Evolutionary conservation across 2,888 invertebrate species (phyloP), one percentile per base, ranked within the genome.

Genomic region (Epirrhoe alternata): DNA sequence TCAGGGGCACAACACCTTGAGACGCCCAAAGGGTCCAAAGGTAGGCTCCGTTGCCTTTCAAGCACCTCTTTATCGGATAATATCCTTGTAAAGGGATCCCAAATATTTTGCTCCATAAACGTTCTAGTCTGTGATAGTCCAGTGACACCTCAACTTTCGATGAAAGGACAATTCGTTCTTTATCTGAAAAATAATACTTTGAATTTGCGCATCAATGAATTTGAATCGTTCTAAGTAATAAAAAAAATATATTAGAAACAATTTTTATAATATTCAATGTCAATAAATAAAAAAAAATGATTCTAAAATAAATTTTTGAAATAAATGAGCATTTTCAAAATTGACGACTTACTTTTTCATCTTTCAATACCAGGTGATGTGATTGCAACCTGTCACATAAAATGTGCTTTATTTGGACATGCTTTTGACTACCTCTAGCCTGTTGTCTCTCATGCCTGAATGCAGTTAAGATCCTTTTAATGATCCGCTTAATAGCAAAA

Each of bases 51-150:
- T 84, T 88, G 88, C 90, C 86, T 90, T 90, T 90, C 88, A 86
- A 92, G 92, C 84, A 90, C 91, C 91, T 92, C 92, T 90, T 92
- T 92, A 92, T 90, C 89, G 86, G 89, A 88, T 92, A 92, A 92
- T 91, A 92, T 91, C 89, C 82, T 87, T 86, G 90, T 89, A 90
- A 91, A 90, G 90, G 87, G 91, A 91, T 89, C 87, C 87, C 86
- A 87, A 88, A 90, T 91, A 90, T 90, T 91, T 91, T 85, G 85
- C 83, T 79, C 84, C 77, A 86, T 87, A 89, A 88, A 79, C 83
- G 84, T 88, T 88, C 85, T 77, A 78, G 38, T 35, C 35, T 24
- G 35, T 42, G 38, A 7, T 33, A 7, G 33, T 12, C 10, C 12
- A 42, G 12, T 12, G 38, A 12, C 12, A 42, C 12, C 38, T 42